A percentile compares a stretch with the other conserved stretches of the same genome.
phyloP scores from a whole-genome alignment of 2,113 vertebrate species.

The Microtus montanus region DNA sequence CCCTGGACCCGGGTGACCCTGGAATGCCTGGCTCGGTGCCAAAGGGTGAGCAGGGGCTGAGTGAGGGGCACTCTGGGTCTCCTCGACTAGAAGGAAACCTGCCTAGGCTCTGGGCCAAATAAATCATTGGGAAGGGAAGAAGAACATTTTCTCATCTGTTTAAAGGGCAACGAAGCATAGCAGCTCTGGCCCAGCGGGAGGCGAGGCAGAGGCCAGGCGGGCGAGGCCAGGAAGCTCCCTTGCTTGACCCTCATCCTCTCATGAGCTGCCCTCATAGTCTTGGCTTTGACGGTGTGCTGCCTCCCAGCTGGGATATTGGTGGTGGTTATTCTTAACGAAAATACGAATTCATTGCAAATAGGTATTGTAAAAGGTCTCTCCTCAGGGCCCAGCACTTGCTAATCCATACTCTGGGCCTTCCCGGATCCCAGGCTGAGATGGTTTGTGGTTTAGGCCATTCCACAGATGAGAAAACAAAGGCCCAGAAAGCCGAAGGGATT shows the following conservation, averaged over 20 bases:
- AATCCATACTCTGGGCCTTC: not conserved
- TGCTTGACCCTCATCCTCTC: not conserved
- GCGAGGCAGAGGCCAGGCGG: slow-evolving; percentile 44
- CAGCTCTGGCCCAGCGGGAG: not conserved
- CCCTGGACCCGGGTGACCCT: not conserved
- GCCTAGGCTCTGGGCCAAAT: slow-evolving; percentile 60
- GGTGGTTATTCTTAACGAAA: slow-evolving; percentile 42
- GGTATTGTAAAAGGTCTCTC: slow-evolving; percentile 40
- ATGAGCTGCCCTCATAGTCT: not conserved
- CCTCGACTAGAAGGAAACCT: slow-evolving; percentile 57
- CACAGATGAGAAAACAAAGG: slow-evolving; percentile 41
- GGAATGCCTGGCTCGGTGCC: not conserved
- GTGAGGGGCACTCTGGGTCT: slow-evolving; percentile 27
- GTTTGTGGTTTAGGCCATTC: not conserved
- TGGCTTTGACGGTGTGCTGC: not conserved
- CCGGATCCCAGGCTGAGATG: not conserved
- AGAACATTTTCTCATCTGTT: slow-evolving; percentile 66
- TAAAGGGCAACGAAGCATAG: slow-evolving; percentile 72
- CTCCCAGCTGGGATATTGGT: not conserved
- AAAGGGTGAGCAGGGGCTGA: not conserved
- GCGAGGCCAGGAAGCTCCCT: not conserved
- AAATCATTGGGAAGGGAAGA: slow-evolving; percentile 70
- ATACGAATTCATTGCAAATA: slow-evolving; percentile 37
- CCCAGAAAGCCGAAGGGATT: slow-evolving; percentile 20
- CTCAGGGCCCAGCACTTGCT: not conserved